Evolutionary conservation across 2,113 vertebrate species (phyloP).

Genomic region (Ranitomeya imitator): DNA sequence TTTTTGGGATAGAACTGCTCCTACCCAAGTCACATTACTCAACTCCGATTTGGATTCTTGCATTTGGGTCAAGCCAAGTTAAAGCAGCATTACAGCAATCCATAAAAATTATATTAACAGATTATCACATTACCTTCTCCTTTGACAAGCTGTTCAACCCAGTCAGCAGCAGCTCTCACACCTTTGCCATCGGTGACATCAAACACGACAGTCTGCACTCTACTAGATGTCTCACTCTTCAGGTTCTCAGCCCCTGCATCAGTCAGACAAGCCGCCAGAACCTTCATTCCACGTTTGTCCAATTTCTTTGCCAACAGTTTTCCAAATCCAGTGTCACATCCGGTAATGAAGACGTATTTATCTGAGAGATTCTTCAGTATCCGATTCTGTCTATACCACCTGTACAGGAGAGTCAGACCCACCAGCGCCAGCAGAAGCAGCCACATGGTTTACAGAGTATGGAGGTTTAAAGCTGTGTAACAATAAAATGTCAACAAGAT

Average conservation of each 20-base stretch:
- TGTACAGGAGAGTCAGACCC: conserved; percentile 63
- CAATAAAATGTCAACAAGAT: not conserved
- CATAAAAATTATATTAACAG: not conserved
- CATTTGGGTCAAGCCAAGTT: not conserved
- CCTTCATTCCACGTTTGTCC: conserved; percentile 74
- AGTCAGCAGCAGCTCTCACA: conserved; percentile 21
- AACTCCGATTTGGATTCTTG: not conserved
- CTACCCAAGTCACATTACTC: not conserved
- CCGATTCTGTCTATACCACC: conserved; percentile 68
- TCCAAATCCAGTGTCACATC: conserved; percentile 90
- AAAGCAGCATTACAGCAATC: not conserved
- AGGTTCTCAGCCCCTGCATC: conserved; percentile 74
- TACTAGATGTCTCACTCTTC: conserved; percentile 67
- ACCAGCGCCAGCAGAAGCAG: conserved; percentile 13
- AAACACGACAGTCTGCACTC: conserved; percentile 64
- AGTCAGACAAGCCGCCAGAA: conserved; percentile 81
- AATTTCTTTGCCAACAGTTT: conserved; percentile 78
- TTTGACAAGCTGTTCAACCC: conserved; percentile 44
- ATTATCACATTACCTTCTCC: not conserved
- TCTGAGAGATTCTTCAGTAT: conserved; percentile 65
- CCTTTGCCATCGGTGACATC: conserved; percentile 61
- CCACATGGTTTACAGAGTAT: conserved; percentile 21
- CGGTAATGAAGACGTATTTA: conserved; percentile 83
- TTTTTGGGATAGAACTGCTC: not conserved
- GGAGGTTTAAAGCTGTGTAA: not conserved